phyloP scores from a whole-genome alignment of 2,888 invertebrate species.

The Gisinianus flammeolus region DNA sequence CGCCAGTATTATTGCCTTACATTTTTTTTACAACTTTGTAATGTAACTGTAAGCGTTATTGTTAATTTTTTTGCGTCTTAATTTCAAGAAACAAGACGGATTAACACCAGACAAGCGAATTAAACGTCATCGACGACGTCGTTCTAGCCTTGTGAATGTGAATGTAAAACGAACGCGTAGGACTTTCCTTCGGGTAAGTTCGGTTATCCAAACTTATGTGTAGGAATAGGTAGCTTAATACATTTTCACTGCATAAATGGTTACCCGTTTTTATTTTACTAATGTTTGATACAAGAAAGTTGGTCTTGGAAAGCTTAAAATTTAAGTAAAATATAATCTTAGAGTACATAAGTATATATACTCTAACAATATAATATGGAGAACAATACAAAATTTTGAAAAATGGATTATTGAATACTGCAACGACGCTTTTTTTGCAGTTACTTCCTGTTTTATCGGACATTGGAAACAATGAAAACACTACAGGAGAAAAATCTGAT shows the following conservation, averaged over 20 bases:
- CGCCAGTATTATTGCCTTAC: neutral
- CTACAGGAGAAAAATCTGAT: slow-evolving; percentile 17
- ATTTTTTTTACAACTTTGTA: neutral
- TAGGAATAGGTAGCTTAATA: too few species aligned
- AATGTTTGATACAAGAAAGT: too few species aligned
- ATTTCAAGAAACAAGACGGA: slow-evolving; percentile 6
- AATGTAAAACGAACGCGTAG: slow-evolving; percentile 47
- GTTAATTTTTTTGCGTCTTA: slow-evolving; percentile 28
- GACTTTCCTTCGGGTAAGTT: slow-evolving; percentile 50
- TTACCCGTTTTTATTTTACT: too few species aligned
- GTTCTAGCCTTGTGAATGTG: slow-evolving; percentile 47
- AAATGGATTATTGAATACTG: too few species aligned
- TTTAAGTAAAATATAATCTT: too few species aligned
- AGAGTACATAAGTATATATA: too few species aligned
- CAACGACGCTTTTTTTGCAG: too few species aligned
- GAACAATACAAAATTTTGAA: too few species aligned
- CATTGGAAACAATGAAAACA: slow-evolving; percentile 41
- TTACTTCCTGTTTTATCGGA: slow-evolving; percentile 41
- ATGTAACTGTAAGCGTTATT: neutral
- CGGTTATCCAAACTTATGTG: too few species aligned
- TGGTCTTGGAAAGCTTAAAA: too few species aligned
- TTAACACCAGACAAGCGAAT: slow-evolving; percentile 6
- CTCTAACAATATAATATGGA: too few species aligned
- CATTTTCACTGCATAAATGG: too few species aligned
- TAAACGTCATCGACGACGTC: slow-evolving; percentile 46